These are phyloP conservation scores for Pluvialis apricaria DNA, from an alignment of 2,113 vertebrate genomes.

Conservation along the genomic window DNA sequence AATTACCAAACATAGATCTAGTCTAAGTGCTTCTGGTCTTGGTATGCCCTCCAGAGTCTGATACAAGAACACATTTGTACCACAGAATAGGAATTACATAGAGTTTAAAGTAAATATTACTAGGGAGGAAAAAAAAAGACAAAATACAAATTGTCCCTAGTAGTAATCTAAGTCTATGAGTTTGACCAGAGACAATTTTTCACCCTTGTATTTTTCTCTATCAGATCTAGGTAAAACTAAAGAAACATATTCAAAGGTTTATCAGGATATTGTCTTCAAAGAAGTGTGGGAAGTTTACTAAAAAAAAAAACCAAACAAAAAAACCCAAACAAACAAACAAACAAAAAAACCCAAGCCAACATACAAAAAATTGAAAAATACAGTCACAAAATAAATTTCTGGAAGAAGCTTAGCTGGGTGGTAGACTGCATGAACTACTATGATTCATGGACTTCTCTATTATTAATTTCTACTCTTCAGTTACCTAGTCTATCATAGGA, in stretches of 20 bases:
- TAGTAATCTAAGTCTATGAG: neutral
- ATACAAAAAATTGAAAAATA: neutral
- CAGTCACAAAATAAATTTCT: neutral
- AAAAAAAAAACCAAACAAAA: too few relatives aligned
- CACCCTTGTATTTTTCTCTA: neutral
- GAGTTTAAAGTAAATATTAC: neutral
- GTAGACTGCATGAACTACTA: neutral
- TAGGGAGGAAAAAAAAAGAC: neutral
- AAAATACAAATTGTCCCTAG: neutral
- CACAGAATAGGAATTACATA: neutral
- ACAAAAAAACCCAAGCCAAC: neutral
- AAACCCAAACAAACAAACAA: neutral
- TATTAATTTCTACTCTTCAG: neutral
- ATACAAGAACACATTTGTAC: neutral
- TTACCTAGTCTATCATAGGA: neutral
- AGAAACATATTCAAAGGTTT: neutral
- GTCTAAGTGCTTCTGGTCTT: neutral
- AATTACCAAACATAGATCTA: neutral
- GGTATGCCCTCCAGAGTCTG: neutral
- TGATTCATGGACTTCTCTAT: neutral
- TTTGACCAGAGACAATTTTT: neutral
- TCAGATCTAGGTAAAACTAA: neutral
- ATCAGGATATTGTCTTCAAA: neutral
- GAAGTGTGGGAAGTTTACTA: neutral
- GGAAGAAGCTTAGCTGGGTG: neutral